phyloP scores from a whole-genome alignment of 2,888 invertebrate genomes.

The Eubasilissa splendida region DNA sequence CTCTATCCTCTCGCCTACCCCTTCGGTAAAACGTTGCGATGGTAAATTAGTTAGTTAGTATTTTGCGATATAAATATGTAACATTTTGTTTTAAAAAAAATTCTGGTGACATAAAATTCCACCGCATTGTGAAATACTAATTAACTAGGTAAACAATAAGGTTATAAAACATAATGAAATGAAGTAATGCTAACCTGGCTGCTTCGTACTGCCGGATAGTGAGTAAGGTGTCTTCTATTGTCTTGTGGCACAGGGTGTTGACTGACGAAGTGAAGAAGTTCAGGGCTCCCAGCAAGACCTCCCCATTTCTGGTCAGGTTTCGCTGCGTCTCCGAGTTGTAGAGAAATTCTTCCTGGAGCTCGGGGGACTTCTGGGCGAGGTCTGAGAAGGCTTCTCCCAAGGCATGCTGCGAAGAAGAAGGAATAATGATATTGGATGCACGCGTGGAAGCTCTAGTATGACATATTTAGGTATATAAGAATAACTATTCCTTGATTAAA shows the following conservation, averaged over 20 bases:
- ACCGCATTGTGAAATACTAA: not conserved
- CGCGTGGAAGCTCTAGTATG: not conserved
- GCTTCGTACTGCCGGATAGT: constrained; percentile 76
- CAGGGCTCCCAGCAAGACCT: constrained; percentile 91
- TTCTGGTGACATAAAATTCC: too few relatives aligned
- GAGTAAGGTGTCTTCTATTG: constrained; percentile 94
- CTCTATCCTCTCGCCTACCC: too few relatives aligned
- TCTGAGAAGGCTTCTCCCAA: constrained; percentile 96
- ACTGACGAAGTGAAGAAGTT: constrained; percentile 97
- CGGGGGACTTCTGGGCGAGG: constrained; percentile 95
- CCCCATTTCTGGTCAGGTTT: constrained; percentile 93
- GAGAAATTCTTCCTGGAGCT: constrained; percentile 93
- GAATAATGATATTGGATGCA: not conserved
- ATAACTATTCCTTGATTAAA: too few relatives aligned
- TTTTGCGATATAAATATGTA: too few relatives aligned
- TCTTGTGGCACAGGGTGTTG: constrained; percentile 96
- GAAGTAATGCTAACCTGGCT: constrained; percentile 67
- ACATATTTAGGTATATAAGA: too few relatives aligned
- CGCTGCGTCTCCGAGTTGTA: constrained; percentile 97
- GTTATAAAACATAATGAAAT: not conserved
- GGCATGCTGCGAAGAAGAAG: constrained; percentile 76
- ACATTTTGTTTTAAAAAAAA: too few relatives aligned
- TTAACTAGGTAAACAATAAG: not conserved
- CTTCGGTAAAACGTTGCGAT: too few relatives aligned
- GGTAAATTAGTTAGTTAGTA: too few relatives aligned